phyloP scores from a whole-genome alignment of 2,113 vertebrate genomes.

The Microcebus ravelobensis region DNA sequence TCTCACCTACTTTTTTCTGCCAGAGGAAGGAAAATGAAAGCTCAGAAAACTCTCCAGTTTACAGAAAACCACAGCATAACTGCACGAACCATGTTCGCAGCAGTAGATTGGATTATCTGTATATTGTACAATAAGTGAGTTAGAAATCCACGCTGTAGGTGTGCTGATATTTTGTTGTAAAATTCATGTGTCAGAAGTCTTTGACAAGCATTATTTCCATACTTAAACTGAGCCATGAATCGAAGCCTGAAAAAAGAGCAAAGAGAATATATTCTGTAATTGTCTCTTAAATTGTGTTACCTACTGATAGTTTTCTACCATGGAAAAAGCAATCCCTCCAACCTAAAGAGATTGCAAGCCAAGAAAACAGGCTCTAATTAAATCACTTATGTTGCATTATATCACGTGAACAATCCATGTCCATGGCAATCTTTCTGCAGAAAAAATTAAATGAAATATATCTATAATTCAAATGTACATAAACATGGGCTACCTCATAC shows the following conservation, averaged over 20 bases:
- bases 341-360: conserved; percentile 63
- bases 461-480: conserved; percentile 62
- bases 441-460: conserved; percentile 83
- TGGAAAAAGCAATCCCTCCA: conserved; percentile 82
- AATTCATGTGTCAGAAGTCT: conserved; percentile 80
- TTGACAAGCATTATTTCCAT: conserved; percentile 83
- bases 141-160: conserved; percentile 78
- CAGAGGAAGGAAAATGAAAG: conserved; percentile 77
- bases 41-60: conserved; percentile 74
- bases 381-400: conserved; percentile 83
- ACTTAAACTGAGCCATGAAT: conserved; percentile 82
- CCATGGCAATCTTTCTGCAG: conserved; percentile 73
- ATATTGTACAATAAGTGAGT: conserved; percentile 80
- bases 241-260: conserved; percentile 66
- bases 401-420: conserved; percentile 78
- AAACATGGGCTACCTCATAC: conserved; percentile 70
- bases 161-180: conserved; percentile 69
- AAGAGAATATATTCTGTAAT: conserved; percentile 64
- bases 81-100: conserved; percentile 76
- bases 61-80: conserved; percentile 76
- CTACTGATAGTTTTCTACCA: conserved; percentile 79
- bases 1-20: conserved; percentile 53
- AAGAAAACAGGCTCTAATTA: conserved; percentile 83
- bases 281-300: conserved; percentile 81
- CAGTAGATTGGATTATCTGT: conserved; percentile 82